Conservation (phyloP, 2,113 vertebrate genomes). For the Dipodomys spectabilis region DNA sequence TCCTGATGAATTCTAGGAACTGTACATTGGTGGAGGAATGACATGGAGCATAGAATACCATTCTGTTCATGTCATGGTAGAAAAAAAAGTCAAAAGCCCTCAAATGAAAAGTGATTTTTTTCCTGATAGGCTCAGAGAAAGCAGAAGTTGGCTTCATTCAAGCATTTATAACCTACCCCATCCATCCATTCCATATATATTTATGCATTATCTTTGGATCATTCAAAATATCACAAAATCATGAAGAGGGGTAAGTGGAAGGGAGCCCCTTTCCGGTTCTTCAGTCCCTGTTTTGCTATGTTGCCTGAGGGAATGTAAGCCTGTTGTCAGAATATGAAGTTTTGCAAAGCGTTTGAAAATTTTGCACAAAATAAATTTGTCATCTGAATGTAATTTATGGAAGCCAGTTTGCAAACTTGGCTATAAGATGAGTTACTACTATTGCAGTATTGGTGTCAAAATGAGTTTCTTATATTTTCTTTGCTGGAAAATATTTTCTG, state of each 20-base stretch:
- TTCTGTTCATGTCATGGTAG: too few relatives aligned
- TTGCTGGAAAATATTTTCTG: not conserved
- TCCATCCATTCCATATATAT: not conserved
- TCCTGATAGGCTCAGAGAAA: not conserved
- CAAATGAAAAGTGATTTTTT: not conserved
- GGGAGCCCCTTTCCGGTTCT: not conserved
- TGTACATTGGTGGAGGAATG: not conserved
- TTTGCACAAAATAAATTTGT: constrained; percentile 1
- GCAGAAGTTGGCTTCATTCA: too few relatives aligned
- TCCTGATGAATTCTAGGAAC: not conserved
- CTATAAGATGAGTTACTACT: not conserved
- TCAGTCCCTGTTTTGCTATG: not conserved
- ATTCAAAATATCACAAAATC: not conserved
- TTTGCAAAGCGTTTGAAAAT: constrained; percentile 18
- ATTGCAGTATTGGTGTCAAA: not conserved
- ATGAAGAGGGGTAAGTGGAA: not conserved
- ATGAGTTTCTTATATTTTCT: not conserved
- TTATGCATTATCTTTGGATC: not conserved
- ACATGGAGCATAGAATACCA: not conserved
- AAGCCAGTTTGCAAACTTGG: not conserved
- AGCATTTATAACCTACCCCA: not conserved
- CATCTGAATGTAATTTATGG: not conserved
- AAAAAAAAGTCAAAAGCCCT: not conserved
- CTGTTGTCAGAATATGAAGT: not conserved
- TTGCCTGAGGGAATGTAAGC: not conserved